These are phyloP conservation scores for Gnatocerus cornutus DNA, from an alignment of 2,888 invertebrate species.

Conservation along the genomic window DNA sequence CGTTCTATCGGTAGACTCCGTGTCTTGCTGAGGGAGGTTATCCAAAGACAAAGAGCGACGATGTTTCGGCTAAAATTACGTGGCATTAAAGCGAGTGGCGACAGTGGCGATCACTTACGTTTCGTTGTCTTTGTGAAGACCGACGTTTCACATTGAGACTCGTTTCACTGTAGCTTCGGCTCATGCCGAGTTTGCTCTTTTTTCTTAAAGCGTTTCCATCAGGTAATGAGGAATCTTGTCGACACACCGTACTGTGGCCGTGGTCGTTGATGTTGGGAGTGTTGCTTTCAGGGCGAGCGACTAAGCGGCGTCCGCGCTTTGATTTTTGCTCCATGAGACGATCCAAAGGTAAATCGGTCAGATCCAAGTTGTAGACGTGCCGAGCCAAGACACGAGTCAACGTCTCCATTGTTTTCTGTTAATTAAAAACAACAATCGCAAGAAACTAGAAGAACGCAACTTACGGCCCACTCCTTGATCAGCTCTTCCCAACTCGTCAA, in stretches of 20 bases:
- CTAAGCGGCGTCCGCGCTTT: slow-evolving; percentile 76
- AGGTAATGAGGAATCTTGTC: slow-evolving; percentile 67
- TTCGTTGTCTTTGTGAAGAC: slow-evolving; percentile 57
- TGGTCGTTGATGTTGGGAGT: slow-evolving; percentile 56
- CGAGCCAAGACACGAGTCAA: slow-evolving; percentile 94
- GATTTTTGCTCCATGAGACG: slow-evolving; percentile 85
- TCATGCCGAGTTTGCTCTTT: slow-evolving; percentile 60
- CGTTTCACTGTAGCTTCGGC: slow-evolving; percentile 76
- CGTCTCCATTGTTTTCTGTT: slow-evolving; percentile 96
- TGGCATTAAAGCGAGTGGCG: neutral
- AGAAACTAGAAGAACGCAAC: slow-evolving; percentile 64
- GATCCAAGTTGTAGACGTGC: slow-evolving; percentile 95
- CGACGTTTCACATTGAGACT: slow-evolving; percentile 69
- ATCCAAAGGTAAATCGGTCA: slow-evolving; percentile 89
- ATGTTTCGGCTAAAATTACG: slow-evolving; percentile 57
- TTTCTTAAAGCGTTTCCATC: slow-evolving; percentile 63
- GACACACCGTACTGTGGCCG: slow-evolving; percentile 56
- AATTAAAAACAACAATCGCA: neutral
- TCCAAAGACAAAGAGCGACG: slow-evolving; percentile 67
- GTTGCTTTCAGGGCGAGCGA: slow-evolving; percentile 60
- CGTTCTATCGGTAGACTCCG: slow-evolving; percentile 76
- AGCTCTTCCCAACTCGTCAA: slow-evolving; percentile 96
- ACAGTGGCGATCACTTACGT: slow-evolving; percentile 56
- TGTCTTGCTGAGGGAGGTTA: slow-evolving; percentile 67
- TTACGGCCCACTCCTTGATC: slow-evolving; percentile 95